Base-by-base conservation (phyloP, 2,113 vertebrate genomes). In the Oryzias curvinotus region DNA sequence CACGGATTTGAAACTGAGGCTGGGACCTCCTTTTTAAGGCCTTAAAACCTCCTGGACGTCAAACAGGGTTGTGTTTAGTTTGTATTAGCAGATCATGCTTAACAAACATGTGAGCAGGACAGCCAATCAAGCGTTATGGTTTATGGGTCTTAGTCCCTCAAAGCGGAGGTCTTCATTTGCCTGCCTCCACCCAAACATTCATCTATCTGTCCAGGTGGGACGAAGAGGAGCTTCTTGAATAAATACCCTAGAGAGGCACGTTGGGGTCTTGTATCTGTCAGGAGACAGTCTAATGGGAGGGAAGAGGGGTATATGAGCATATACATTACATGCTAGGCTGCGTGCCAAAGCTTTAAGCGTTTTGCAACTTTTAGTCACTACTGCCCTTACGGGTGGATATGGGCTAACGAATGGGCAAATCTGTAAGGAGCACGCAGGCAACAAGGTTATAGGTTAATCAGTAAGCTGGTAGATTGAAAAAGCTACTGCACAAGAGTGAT, bases 201-300 rank as follows among this genome's bases (percentile, higher is more conserved):
- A 84, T 88, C 82, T 62, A 59, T 81, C 80, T 76, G 71, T 84
- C 85, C 66, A 73, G 62, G 56, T 76, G 87, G 87, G 87, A 81
- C 83, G 73, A 80, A 87, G 80, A 87, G 68, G 66, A 69, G 62
- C 44, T 66, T 71, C 56, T 30, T 70, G 8, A 62, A 61, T 69
- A 79, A 72, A 69, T 69, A 82, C 61, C 77, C 60, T 47, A 68
- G 68, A 80, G 69, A 79, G 84, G 78, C 73, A 77, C 73, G 77
- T 69, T 81, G 83, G 85, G 89, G 89, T 87, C 83, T 75, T 54
- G 56, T 58, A 80, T 83, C 83, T 72, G 78, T 89, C 86, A 86
- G 75, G 71, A 25, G 25, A 61, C 57, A 65, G 75, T 80, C 78
- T 60, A 58, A 54, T 18, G 73, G 7, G 45, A 55, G 45, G 18